phyloP scores from a whole-genome alignment of 2,797 vertebrate genomes.

The Neosilurus mollespiculum region DNA sequence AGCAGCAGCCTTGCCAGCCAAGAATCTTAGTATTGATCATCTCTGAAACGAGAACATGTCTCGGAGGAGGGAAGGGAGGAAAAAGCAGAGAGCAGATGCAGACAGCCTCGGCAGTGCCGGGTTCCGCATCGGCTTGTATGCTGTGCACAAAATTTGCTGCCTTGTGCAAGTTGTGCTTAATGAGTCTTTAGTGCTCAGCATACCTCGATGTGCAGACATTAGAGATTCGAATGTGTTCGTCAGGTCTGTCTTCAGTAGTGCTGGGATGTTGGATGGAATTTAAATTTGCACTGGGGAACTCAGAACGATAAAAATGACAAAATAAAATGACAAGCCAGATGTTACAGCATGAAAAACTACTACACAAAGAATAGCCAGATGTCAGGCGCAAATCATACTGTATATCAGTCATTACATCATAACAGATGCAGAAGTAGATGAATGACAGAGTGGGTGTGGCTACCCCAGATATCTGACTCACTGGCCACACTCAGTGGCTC shows the following conservation, averaged over 20 bases:
- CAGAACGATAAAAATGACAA: neutral
- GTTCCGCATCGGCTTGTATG: constrained; percentile 24
- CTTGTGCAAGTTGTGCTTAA: constrained; percentile 23
- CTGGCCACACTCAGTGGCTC: neutral
- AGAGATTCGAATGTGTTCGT: neutral
- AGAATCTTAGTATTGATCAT: constrained; percentile 34
- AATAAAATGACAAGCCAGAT: neutral
- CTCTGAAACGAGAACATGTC: constrained; percentile 23
- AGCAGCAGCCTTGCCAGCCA: constrained; percentile 28
- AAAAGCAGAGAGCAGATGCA: neutral
- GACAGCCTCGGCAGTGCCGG: neutral
- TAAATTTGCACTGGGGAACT: neutral
- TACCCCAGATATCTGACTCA: neutral
- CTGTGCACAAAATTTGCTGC: constrained; percentile 10
- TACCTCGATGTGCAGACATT: neutral
- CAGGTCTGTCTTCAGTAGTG: neutral
- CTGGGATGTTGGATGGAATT: neutral
- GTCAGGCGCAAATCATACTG: no score
- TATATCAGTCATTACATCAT: neutral
- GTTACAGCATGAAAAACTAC: neutral
- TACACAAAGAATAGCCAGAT: neutral
- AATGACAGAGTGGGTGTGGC: neutral
- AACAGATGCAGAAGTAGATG: neutral
- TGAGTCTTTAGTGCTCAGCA: constrained; percentile 21
- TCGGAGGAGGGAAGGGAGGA: constrained; percentile 17